Evolutionary conservation across 2,113 vertebrate species (phyloP), one percentile per base, ranked within the genome.

Genomic region (Grammomys dolichurus): DNA sequence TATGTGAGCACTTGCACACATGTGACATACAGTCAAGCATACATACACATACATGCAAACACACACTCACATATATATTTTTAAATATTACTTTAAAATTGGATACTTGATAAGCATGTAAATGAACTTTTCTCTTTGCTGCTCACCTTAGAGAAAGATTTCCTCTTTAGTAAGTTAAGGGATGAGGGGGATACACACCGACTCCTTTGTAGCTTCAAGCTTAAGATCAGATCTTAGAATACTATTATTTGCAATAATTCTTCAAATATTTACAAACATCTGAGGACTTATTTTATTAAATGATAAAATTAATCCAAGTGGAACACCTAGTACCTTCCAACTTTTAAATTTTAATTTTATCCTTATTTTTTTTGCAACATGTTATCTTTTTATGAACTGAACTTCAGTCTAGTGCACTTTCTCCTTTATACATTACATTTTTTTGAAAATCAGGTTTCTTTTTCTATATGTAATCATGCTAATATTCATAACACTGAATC

Each of bases 281-380:
- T 58, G 20, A 56, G 7, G 26, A 19, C 19, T 24, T 17, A 72
- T 80, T 86, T 78, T 76, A 93, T 78, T 40, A 88, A 91, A 56
- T 26, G 24, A 43, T 91, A 3, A 85, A 85, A 60, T 80, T 40
- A 80, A 67, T 54, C 31, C 43, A 76, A 43, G 7, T 51, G n/a
- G 43, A 31, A 72, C 7, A 7, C 82, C 19, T 31, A 70, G 28
- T 24, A 90, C 14, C 76, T 75, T 48, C 87, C 26, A 69, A 60
- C 58, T 94, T 72, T 12, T 70, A 87, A 5, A 91, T 95, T 91
- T 95, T 84, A 73, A 48, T 81, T 80, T 82, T 75, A 90, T 76
- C 11, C 7, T 88, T 86, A 9, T 8, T 19, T 75, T 20, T 95
- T 87, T 69, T 67, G 43, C 46, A 8, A 31, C 2, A 14, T 56